Evolutionary conservation across 2,888 invertebrate species (phyloP).

Genomic region (Troides oblongomaculatus): DNA sequence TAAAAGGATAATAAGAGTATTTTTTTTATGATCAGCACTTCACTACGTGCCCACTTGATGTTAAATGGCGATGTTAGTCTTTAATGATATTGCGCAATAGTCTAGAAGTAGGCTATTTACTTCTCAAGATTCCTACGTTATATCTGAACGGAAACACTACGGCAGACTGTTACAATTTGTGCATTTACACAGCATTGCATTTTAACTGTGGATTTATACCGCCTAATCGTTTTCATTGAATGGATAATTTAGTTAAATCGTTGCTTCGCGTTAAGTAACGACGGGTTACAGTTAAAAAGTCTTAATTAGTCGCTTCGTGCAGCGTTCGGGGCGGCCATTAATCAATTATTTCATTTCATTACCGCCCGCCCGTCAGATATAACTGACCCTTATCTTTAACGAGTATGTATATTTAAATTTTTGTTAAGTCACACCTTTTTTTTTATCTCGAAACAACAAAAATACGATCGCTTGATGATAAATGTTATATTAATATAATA

Average conservation of each 20-base stretch:
- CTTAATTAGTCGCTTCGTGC: conserved; percentile 30
- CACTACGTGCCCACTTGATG: too few relatives aligned
- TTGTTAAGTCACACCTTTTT: conserved; percentile 5
- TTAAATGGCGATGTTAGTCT: too few relatives aligned
- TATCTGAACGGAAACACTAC: too few relatives aligned
- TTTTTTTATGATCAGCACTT: too few relatives aligned
- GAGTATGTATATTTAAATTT: conserved; percentile 31
- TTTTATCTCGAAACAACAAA: not conserved
- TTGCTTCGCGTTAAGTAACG: conserved; percentile 15
- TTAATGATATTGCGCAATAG: too few relatives aligned
- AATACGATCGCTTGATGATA: not conserved
- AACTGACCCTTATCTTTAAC: conserved; percentile 34
- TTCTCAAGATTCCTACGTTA: not conserved
- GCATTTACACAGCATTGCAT: not conserved
- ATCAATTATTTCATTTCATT: conserved; percentile 71
- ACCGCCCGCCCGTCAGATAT: conserved; percentile 38
- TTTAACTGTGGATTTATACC: not conserved
- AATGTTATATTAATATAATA: not conserved
- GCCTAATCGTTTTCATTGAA: conserved; percentile 3
- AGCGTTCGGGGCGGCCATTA: conserved; percentile 57
- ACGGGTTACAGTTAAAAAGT: conserved; percentile 23
- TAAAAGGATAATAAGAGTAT: too few relatives aligned
- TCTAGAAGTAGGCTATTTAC: too few relatives aligned
- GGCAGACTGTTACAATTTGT: too few relatives aligned
- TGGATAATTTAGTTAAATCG: conserved; percentile 11